A percentile compares a stretch with the other conserved stretches of the same genome.
Evolutionary conservation across 1,140 invertebrate species (phyloP).

Genomic region (Pemphigus obesinymphae): DNA sequence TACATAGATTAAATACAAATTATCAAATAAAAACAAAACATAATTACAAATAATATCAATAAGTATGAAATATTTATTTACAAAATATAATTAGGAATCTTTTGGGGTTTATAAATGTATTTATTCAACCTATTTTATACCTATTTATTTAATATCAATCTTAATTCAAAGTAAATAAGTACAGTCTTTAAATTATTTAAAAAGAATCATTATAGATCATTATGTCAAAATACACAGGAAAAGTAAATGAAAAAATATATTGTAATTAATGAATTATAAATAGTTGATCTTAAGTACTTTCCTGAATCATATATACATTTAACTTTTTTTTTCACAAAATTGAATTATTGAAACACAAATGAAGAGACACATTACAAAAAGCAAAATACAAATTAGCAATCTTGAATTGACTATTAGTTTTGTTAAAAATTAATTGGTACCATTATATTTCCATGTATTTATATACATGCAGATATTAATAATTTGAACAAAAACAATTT

Average conservation of each 20-base stretch:
- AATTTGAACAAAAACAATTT: conserved; percentile 9
- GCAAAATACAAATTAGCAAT: background rate
- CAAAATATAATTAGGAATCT: background rate
- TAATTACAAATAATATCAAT: background rate
- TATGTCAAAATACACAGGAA: background rate
- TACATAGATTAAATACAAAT: background rate
- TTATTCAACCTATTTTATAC: too few species aligned
- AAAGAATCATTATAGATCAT: conserved; percentile 1
- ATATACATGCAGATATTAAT: background rate
- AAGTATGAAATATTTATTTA: conserved; percentile 4
- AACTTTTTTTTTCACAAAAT: background rate
- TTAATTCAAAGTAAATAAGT: conserved; percentile 25
- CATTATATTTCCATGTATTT: background rate
- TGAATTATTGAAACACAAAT: background rate
- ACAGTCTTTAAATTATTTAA: conserved; percentile 26
- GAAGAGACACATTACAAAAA: background rate
- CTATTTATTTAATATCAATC: background rate
- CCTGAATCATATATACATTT: background rate
- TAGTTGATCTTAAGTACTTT: background rate
- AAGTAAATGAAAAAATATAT: too few species aligned
- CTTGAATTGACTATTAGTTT: background rate
- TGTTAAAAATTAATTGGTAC: background rate
- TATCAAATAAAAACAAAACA: background rate
- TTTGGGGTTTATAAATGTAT: background rate
- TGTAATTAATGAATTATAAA: background rate